Evolutionary conservation across 2,113 vertebrate species (phyloP).

Genomic region (Lophura nycthemera): DNA sequence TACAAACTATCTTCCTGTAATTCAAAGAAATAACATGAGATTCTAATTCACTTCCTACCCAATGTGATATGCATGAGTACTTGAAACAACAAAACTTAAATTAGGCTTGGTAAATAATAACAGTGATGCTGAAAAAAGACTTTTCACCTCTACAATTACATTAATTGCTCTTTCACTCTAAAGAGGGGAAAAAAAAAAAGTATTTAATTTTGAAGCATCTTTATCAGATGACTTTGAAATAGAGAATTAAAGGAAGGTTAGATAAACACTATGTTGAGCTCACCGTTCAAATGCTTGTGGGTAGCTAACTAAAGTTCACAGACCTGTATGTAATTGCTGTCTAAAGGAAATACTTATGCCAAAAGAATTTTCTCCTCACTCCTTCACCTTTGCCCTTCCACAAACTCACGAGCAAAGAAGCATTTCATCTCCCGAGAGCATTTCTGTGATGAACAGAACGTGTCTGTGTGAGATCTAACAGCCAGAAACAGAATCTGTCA

Average conservation of each 20-base stretch:
- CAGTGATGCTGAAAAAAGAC: not conserved
- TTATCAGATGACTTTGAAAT: constrained; percentile 30
- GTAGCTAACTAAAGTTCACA: constrained; percentile 63
- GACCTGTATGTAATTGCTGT: constrained; percentile 61
- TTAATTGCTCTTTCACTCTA: constrained; percentile 1
- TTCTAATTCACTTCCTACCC: not conserved
- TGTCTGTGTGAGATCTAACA: not conserved
- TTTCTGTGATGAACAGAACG: not conserved
- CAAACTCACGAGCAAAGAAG: not conserved
- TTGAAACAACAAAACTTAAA: not conserved
- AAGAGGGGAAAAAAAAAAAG: not conserved
- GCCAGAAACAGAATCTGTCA: not conserved
- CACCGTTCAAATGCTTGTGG: constrained; percentile 39
- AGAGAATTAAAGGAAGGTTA: constrained; percentile 25
- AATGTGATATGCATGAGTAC: not conserved
- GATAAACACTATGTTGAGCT: constrained; percentile 29
- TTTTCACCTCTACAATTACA: not conserved
- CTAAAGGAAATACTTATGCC: constrained; percentile 48
- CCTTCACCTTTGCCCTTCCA: constrained; percentile 31
- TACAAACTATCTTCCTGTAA: not conserved
- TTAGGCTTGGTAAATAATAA: not conserved
- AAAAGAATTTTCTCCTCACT: constrained; percentile 23
- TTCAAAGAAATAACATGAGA: not conserved
- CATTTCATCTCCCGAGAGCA: not conserved
- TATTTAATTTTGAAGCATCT: constrained; percentile 19